Evolutionary conservation across 2,113 vertebrate genomes (phyloP).

Genomic region (Pangasianodon hypophthalmus): DNA sequence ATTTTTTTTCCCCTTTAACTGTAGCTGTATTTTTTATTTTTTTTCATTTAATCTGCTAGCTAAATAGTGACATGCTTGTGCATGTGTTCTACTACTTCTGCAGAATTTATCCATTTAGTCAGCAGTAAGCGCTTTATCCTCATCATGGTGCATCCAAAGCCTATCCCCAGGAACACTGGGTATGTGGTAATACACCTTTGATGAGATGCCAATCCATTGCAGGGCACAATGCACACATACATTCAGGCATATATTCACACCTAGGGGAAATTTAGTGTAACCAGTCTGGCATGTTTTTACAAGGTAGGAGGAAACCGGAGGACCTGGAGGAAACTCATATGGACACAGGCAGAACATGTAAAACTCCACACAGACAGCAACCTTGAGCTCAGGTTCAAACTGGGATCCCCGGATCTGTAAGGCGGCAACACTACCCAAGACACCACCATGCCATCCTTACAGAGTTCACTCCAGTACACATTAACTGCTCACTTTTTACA

Average conservation of each 20-base stretch:
- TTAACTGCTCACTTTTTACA: neutral
- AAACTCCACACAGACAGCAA: neutral
- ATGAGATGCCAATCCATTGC: neutral
- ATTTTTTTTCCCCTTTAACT: neutral
- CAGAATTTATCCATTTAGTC: neutral
- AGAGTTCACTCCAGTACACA: neutral
- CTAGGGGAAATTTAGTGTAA: neutral
- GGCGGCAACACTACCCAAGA: neutral
- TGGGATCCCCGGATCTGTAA: neutral
- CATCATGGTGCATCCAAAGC: neutral
- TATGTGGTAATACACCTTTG: neutral
- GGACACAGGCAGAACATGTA: neutral
- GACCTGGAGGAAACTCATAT: neutral
- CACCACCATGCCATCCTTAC: neutral
- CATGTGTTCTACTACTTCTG: neutral
- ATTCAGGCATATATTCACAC: neutral
- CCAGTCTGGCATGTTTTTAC: neutral
- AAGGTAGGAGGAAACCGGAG: neutral
- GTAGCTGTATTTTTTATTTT: neutral
- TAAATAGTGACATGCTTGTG: neutral
- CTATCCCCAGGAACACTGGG: neutral
- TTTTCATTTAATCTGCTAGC: neutral
- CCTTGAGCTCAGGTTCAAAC: neutral
- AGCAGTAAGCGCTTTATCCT: neutral
- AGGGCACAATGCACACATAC: neutral